Evolutionary conservation across 2,888 invertebrate genomes (phyloP).

Genomic region (Apeira syringaria): DNA sequence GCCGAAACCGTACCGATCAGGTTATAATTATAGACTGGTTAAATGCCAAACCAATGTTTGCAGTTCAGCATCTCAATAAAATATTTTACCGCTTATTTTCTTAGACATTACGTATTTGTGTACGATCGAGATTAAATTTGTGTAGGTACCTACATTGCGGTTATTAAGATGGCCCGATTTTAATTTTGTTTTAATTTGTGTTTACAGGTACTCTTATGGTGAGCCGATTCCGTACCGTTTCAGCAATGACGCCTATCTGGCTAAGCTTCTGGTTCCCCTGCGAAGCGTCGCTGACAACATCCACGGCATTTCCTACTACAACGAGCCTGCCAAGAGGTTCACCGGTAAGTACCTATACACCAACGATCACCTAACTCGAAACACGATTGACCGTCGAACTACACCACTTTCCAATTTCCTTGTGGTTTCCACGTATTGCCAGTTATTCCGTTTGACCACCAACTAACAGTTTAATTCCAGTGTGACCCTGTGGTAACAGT

Average conservation of each 20-base stretch:
- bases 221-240: conserved; percentile 84
- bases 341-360: conserved; percentile 85
- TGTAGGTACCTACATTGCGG: conserved; percentile 4
- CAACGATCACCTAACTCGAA: conserved; percentile 29
- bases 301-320: conserved; percentile 86
- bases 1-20: conserved; percentile 44
- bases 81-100: conserved; percentile 65
- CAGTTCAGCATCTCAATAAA: conserved; percentile 53
- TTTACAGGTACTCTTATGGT: conserved; percentile 78
- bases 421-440: conserved; percentile 30
- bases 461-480: conserved; percentile 67
- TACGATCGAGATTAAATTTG: conserved; percentile 10
- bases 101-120: conserved; percentile 15
- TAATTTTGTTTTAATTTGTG: conserved; percentile 18
- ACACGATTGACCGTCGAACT: conserved; percentile 38
- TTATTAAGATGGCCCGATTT: too few relatives aligned
- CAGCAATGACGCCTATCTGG: conserved; percentile 88
- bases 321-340: conserved; percentile 87
- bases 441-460: conserved; percentile 42
- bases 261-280: conserved; percentile 86
- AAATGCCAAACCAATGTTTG: conserved; percentile 72
- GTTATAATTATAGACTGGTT: conserved; percentile 70
- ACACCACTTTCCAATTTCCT: conserved; percentile 30
- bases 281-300: conserved; percentile 85
- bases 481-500: conserved; percentile 68